Conservation (phyloP, 92 coral and sea anemone genomes). For the Porites rus region DNA sequence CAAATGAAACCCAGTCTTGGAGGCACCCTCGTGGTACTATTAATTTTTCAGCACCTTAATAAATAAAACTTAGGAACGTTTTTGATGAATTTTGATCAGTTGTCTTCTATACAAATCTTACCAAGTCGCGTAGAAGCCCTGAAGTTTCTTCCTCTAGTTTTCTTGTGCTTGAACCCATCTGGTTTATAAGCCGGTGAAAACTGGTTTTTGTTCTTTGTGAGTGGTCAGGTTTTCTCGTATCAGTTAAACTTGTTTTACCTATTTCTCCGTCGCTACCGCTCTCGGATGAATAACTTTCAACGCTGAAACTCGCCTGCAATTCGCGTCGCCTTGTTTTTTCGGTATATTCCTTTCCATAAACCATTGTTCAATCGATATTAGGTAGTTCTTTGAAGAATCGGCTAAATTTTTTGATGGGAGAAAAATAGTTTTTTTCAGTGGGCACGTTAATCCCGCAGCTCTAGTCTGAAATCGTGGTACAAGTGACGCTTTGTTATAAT, state of each 20-base stretch:
- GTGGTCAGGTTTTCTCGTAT: not conserved
- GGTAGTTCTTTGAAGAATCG: not conserved
- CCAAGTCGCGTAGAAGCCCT: slow-evolving; percentile 72
- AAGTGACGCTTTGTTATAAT: slow-evolving; percentile 12
- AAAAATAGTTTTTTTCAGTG: not conserved
- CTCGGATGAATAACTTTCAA: slow-evolving; percentile 39
- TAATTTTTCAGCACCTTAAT: too few relatives aligned
- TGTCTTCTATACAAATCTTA: slow-evolving; percentile 18
- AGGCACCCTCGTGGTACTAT: too few relatives aligned
- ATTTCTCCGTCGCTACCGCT: slow-evolving; percentile 36
- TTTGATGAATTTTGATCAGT: too few relatives aligned
- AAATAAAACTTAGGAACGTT: too few relatives aligned
- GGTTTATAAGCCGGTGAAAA: slow-evolving; percentile 60
- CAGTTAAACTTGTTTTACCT: not conserved
- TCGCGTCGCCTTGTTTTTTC: slow-evolving; percentile 14
- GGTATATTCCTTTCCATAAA: slow-evolving; percentile 16
- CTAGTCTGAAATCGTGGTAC: not conserved
- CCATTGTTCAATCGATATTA: not conserved
- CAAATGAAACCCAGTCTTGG: too few relatives aligned
- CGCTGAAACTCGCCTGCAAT: slow-evolving; percentile 20
- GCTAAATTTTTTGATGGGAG: not conserved
- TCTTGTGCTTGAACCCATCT: slow-evolving; percentile 73
- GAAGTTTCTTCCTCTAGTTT: slow-evolving; percentile 71
- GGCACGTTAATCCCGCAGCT: slow-evolving; percentile 2
- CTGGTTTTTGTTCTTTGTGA: slow-evolving; percentile 43